Conservation (phyloP, 2,113 vertebrate genomes). For the Clinocottus analis region DNA sequence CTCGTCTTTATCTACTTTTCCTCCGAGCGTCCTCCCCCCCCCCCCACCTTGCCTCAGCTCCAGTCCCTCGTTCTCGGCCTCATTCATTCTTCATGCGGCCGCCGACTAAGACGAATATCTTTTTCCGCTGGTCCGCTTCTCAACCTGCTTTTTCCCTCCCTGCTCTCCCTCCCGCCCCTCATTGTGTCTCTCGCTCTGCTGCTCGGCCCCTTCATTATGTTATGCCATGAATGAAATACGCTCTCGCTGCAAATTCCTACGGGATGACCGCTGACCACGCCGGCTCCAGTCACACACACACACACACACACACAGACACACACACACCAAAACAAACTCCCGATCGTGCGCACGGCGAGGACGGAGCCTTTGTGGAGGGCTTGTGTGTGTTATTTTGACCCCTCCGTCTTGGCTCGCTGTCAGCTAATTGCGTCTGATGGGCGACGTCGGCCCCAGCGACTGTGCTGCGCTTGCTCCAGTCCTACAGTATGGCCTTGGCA, state of each 20-base stretch:
- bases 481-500: slow-evolving; percentile 66
- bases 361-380: slow-evolving; percentile 40
- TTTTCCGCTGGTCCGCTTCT: slow-evolving; percentile 51
- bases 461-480: slow-evolving; percentile 36
- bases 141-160: slow-evolving; percentile 30
- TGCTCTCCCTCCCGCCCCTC: slow-evolving; percentile 65
- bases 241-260: slow-evolving; percentile 76
- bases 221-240: slow-evolving; percentile 74
- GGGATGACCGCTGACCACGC: slow-evolving; percentile 70
- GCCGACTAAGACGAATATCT: slow-evolving; percentile 64
- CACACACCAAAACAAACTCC: slow-evolving; percentile 35
- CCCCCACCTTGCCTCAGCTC: slow-evolving; percentile 34
- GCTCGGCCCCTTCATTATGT: slow-evolving; percentile 70
- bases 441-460: slow-evolving; percentile 46
- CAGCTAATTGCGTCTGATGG: slow-evolving; percentile 66
- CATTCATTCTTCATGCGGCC: slow-evolving; percentile 69
- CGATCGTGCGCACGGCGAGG: neutral
- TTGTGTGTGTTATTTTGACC: slow-evolving; percentile 2
- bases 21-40: slow-evolving; percentile 31
- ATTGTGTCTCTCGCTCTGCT: slow-evolving; percentile 73
- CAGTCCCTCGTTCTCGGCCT: slow-evolving; percentile 46
- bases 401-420: slow-evolving; percentile 44
- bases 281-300: slow-evolving; percentile 51
- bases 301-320: slow-evolving; percentile 17
- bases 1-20: slow-evolving; percentile 57